Percentiles rank a stretch among this genome's conserved stretches.
Evolutionary conservation across 2,113 vertebrate genomes (phyloP).

Genomic region (Rana temporaria): DNA sequence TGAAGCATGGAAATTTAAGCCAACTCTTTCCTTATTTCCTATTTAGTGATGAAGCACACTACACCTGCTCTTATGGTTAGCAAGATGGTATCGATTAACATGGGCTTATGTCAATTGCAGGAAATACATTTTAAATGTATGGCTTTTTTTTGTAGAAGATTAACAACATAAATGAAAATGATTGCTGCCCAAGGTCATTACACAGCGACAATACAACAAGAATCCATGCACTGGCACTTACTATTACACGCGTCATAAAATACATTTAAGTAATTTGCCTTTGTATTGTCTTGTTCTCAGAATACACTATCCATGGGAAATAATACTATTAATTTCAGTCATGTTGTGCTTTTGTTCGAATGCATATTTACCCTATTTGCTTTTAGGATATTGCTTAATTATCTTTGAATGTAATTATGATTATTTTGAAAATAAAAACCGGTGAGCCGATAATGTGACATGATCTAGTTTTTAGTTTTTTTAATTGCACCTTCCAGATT

Average conservation of each 20-base stretch:
- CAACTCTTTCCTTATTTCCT: constrained; percentile 9
- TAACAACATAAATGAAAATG: constrained; percentile 19
- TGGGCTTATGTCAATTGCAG: constrained; percentile 3
- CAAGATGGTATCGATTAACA: background rate
- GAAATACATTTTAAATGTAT: constrained; percentile 24
- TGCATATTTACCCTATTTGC: no score
- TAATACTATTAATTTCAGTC: background rate
- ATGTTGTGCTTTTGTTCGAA: background rate
- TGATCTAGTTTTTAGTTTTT: no score
- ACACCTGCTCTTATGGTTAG: constrained; percentile 13
- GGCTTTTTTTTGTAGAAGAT: constrained; percentile 18
- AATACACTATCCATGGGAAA: background rate
- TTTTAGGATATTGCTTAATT: no score
- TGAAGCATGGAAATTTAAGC: background rate
- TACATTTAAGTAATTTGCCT: constrained; percentile 5
- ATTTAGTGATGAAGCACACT: constrained; percentile 9
- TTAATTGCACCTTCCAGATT: no score
- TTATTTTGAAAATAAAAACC: no score
- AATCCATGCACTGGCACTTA: constrained; percentile 11
- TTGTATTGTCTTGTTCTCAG: background rate
- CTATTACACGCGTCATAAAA: constrained; percentile 38
- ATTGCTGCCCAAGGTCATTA: constrained; percentile 33
- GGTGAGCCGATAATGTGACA: no score
- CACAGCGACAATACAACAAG: background rate
- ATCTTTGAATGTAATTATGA: no score